These are phyloP conservation scores for Astur gentilis DNA, from an alignment of 2,113 vertebrate genomes.

Conservation along the genomic window DNA sequence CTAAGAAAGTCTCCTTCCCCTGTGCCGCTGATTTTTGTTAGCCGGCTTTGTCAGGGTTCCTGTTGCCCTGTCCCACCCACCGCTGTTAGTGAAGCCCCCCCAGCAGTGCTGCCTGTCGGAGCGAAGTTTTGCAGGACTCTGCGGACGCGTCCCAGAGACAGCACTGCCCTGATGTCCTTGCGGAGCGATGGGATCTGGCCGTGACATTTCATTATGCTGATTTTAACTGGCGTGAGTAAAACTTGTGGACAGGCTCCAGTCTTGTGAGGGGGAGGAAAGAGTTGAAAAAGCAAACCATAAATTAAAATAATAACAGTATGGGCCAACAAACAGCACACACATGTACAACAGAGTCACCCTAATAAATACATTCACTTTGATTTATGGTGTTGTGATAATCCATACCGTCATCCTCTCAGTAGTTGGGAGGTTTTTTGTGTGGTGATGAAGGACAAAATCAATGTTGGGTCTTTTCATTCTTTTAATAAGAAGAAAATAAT, in stretches of 20 bases:
- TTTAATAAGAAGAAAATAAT: conserved; percentile 57
- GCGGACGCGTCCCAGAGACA: not conserved
- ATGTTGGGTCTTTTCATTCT: conserved; percentile 50
- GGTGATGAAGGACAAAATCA: conserved; percentile 58
- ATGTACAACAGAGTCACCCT: conserved; percentile 13
- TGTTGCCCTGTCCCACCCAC: rapidly evolving
- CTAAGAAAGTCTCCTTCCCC: not conserved
- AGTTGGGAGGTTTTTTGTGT: not conserved
- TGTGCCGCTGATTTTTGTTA: rapidly evolving
- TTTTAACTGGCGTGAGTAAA: conserved; percentile 54
- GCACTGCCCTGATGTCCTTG: not conserved
- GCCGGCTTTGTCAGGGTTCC: rapidly evolving
- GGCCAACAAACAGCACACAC: conserved; percentile 39
- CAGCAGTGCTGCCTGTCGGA: rapidly evolving
- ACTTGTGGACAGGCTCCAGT: conserved; percentile 50
- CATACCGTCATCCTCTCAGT: not conserved
- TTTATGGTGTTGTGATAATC: conserved; percentile 32
- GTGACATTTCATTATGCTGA: conserved; percentile 69
- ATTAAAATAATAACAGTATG: conserved; percentile 63
- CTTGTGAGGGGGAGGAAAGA: not conserved
- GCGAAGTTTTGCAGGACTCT: rapidly evolving
- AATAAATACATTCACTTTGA: conserved; percentile 54
- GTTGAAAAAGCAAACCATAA: conserved; percentile 26
- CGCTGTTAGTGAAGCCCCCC: rapidly evolving
- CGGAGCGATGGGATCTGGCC: not conserved